Conservation (phyloP, 2,888 invertebrate species). For the Oligia strigilis region DNA sequence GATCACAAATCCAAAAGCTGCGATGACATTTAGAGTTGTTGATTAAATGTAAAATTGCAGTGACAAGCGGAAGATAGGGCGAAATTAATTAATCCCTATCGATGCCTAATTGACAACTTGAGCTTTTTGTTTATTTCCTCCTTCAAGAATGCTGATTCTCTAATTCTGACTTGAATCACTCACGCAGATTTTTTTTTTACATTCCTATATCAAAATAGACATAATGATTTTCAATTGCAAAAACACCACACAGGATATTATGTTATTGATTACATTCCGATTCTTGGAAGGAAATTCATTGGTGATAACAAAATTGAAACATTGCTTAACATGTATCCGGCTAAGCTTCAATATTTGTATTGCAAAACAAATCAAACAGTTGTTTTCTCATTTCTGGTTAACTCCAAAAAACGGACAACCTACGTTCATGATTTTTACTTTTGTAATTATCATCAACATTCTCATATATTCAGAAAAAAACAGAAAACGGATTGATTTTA, state of each 20-base stretch:
- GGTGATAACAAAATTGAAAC: not conserved
- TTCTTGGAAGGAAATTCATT: not conserved
- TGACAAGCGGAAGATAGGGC: not conserved
- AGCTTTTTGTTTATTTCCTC: not conserved
- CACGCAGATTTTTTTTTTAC: not conserved
- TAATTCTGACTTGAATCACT: not conserved
- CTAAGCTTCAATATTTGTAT: not conserved
- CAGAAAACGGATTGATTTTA: not conserved
- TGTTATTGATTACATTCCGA: not conserved
- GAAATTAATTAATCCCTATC: not conserved
- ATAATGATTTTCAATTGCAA: not conserved
- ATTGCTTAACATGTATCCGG: not conserved
- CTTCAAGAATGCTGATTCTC: not conserved
- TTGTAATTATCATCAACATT: not conserved
- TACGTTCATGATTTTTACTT: too few species aligned
- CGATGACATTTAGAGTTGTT: not conserved
- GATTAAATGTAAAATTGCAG: slow-evolving; percentile 10
- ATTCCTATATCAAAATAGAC: not conserved
- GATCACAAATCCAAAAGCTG: not conserved
- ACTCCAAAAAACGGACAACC: not conserved
- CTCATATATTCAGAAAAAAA: not conserved
- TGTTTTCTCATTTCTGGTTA: not conserved
- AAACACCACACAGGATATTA: not conserved
- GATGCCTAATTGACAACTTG: not conserved
- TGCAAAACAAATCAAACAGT: not conserved